Evolutionary conservation across 2,888 invertebrate genomes (phyloP), one percentile per base, ranked within the genome.

Genomic region (Auanema sp.): DNA sequence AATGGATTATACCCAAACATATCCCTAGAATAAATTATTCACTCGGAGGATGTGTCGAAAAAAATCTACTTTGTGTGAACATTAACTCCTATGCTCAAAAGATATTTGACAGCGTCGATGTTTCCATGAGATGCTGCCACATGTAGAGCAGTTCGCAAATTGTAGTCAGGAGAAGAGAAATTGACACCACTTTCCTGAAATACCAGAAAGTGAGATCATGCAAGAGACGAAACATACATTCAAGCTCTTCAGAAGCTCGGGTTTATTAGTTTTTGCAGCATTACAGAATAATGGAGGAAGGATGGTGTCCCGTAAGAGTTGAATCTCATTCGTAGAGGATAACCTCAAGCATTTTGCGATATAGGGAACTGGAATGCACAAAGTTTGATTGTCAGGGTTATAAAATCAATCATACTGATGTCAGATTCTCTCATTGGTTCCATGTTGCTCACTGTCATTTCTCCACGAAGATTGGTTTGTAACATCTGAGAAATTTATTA

Each of bases 111-210:
- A 0, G 91, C 87, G 0, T 87, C 83, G 0, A 87, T 71, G 64
- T 90, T 88, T 0, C 92, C 92, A 71, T 89, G 88, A 55, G 89
- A 86, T 42, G 90, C 89, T 0, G 93, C 92, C 61, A 91, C 88
- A 79, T 93, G 93, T 0, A 93, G 86, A 0, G 91, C 89, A 0
- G 92, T 91, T 64, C 90, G 88, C 33, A 89, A 88, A 83, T 92
- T 92, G 23, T 89, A 89, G 83, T 91, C 90, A 2, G 87, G 86
- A 0, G 89, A 88, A 8, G 90, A 90, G 2, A 92, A 87, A 81
- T 92, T 89, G 0, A 90, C 91, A 0, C 91, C 91, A 87, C 88
- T 74, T 18, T 71, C 70, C 63, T 65, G 58, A 24, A 61, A 41
- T 12, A 8, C 18, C 43, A 14, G 43, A 43, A 43, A 43, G 43